These are phyloP conservation scores for Cynoglossus semilaevis DNA, from an alignment of 2,113 vertebrate species.

Conservation along the genomic window DNA sequence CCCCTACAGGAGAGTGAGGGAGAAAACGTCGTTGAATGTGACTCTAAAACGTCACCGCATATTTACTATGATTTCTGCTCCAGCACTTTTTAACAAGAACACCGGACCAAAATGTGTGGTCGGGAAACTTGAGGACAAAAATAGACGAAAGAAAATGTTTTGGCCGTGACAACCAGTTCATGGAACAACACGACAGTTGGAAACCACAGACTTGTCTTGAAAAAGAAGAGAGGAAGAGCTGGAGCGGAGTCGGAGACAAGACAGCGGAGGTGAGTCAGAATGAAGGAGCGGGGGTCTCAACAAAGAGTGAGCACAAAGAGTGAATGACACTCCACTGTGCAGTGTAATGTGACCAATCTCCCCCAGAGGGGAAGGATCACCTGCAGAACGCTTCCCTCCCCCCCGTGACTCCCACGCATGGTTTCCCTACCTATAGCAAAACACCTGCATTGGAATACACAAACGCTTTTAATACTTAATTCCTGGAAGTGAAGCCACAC, in stretches of 20 bases:
- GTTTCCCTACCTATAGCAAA: background rate
- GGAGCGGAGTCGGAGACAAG: background rate
- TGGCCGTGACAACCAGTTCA: too few species aligned
- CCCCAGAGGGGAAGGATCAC: constrained; percentile 44
- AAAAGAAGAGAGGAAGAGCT: background rate
- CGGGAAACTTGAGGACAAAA: too few species aligned
- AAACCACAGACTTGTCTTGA: too few species aligned
- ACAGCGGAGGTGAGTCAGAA: background rate
- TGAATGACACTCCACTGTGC: constrained; percentile 9
- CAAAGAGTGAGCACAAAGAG: background rate
- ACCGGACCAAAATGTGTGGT: too few species aligned
- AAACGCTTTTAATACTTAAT: constrained; percentile 35
- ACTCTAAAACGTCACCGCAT: too few species aligned
- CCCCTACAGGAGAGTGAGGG: too few species aligned
- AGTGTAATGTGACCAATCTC: constrained; percentile 35
- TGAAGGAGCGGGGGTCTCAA: background rate
- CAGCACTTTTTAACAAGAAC: too few species aligned
- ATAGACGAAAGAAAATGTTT: too few species aligned
- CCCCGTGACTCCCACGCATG: background rate
- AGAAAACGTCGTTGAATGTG: too few species aligned
- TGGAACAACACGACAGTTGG: background rate
- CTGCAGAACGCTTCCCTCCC: constrained; percentile 15
- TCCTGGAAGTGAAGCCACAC: constrained; percentile 20
- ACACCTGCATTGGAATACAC: constrained; percentile 23
- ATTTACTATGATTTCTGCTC: too few species aligned